phyloP scores from a whole-genome alignment of 2,888 invertebrate species.

The Pachydiplax longipennis region DNA sequence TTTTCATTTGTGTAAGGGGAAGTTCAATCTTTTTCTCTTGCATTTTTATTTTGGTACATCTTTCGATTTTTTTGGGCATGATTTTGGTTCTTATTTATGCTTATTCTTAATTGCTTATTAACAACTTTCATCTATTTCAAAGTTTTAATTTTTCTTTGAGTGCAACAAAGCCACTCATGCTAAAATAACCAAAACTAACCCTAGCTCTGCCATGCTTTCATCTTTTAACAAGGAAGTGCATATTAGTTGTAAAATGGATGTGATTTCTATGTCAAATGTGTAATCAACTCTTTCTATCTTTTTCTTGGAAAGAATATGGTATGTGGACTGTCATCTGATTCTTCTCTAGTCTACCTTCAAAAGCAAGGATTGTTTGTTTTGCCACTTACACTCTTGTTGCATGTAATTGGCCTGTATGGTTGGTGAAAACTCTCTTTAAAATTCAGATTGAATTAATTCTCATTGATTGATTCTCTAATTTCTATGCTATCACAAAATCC shows the following conservation, averaged over 20 bases:
- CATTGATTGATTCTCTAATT: background rate
- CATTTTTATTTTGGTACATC: too few species aligned
- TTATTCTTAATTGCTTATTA: slow-evolving; percentile 8
- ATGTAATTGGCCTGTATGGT: background rate
- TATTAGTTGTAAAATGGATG: background rate
- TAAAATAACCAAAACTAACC: slow-evolving; percentile 18
- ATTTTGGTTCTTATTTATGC: background rate
- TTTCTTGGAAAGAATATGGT: background rate
- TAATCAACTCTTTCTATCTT: background rate
- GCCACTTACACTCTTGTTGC: background rate
- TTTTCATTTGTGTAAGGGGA: too few species aligned
- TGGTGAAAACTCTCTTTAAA: background rate
- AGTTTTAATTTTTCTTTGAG: slow-evolving; percentile 47
- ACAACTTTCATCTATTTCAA: slow-evolving; percentile 50
- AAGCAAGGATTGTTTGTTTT: background rate
- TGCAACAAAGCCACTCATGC: slow-evolving; percentile 20
- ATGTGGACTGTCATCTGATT: background rate
- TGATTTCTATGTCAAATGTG: slow-evolving; percentile 47
- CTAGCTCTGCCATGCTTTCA: slow-evolving; percentile 57
- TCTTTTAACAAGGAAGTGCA: slow-evolving; percentile 53
- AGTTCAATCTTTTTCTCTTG: too few species aligned
- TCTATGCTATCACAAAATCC: background rate
- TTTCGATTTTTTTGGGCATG: background rate
- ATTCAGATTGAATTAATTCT: background rate
- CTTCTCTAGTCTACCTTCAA: background rate